Evolutionary conservation across 2,797 vertebrate species (phyloP).

Genomic region (Vireo griseus): DNA sequence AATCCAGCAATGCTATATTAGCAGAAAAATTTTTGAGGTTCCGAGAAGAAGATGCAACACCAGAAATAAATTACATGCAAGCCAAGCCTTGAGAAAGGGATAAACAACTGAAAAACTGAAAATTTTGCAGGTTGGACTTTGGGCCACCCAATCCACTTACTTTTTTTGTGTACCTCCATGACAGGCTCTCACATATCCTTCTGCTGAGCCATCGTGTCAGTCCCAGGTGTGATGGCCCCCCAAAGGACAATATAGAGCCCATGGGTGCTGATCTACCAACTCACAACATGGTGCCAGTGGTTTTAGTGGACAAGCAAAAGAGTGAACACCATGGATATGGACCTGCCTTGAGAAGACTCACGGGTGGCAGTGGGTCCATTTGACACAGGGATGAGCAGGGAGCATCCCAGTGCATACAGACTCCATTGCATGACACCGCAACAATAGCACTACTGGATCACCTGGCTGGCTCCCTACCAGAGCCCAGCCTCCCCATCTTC

Average conservation of each 20-base stretch:
- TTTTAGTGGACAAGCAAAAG: background rate
- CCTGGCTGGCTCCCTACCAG: background rate
- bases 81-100: background rate
- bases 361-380: background rate
- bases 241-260: background rate
- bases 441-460: background rate
- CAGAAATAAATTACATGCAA: background rate
- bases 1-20: background rate
- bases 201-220: rapidly evolving
- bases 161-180: background rate
- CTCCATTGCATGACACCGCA: background rate
- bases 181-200: rapidly evolving
- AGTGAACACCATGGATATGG: rapidly evolving
- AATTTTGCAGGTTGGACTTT: background rate
- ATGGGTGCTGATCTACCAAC: background rate
- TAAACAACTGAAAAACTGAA: background rate
- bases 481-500: background rate
- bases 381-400: background rate
- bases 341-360: background rate
- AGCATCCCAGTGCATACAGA: background rate
- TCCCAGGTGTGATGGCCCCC: background rate
- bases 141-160: background rate
- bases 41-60: background rate
- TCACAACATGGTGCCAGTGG: background rate
- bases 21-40: background rate